Conservation (phyloP, 2,888 invertebrate genomes). For the Neria commutata region DNA sequence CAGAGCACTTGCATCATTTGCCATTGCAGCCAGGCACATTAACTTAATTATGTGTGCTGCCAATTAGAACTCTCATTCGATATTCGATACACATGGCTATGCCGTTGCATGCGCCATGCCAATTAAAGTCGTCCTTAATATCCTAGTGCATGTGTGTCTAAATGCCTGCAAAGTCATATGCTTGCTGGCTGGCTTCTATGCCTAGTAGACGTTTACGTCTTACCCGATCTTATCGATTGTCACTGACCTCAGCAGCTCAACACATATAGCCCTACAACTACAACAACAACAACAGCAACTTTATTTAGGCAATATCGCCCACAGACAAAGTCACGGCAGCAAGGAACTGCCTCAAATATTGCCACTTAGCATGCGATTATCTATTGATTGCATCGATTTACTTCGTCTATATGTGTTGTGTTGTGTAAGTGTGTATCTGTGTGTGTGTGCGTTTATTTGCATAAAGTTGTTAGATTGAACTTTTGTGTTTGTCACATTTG, state of each 20-base stretch:
- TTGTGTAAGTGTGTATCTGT: not conserved
- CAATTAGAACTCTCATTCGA: no score
- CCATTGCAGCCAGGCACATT: no score
- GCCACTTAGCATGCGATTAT: slow-evolving; percentile 5
- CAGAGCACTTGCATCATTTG: no score
- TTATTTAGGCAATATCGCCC: not conserved
- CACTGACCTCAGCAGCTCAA: slow-evolving; percentile 20
- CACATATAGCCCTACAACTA: no score
- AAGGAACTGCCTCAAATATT: no score
- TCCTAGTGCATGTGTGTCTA: not conserved
- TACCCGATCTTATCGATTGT: slow-evolving; percentile 35
- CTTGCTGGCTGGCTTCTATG: no score
- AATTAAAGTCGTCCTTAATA: slow-evolving; percentile 39
- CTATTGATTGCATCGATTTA: no score
- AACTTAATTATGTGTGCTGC: no score
- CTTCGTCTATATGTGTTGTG: not conserved
- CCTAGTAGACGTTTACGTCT: slow-evolving; percentile 37
- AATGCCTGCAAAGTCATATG: slow-evolving; percentile 1
- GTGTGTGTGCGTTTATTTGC: slow-evolving; percentile 8
- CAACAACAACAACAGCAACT: not conserved
- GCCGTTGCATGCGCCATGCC: slow-evolving; percentile 46
- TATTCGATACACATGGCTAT: no score
- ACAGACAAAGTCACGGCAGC: no score
- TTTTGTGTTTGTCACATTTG: slow-evolving; percentile 6
- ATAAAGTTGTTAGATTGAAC: slow-evolving; percentile 9